Evolutionary conservation across 1,140 invertebrate species (phyloP), one percentile per base, ranked within the genome.

Genomic region (Calycopis cecrops): DNA sequence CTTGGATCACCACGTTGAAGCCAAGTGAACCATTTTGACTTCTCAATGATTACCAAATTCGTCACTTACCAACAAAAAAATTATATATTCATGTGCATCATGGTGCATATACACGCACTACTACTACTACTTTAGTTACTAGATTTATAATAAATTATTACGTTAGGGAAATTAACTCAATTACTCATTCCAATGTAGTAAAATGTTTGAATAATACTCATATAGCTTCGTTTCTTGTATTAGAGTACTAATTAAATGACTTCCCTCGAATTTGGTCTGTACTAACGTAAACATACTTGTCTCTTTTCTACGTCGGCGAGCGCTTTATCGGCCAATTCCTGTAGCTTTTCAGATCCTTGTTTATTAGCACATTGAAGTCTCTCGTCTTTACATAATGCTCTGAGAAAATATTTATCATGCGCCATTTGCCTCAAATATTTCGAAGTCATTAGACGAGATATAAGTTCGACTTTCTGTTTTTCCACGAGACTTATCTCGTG

Each of bases 401-500:
- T 77, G 44, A 86, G 74, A 52, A 86, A 86, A 68, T 82, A 71
- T 67, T 85, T 85, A 64, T 86, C 83, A 52, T 85, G 78, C 18
- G 79, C 79, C 83, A 86, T 86, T 69, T 79, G 73, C 52, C 77
- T 75, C 57, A 86, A 73, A 75, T 85, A 86, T 68, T 83, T 86
- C 14, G 76, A 83, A 33, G 79, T 73, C 80, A 86, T 84, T 66
- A 84, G 57, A 17, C 79, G 76, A 49, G 78, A 79, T 61, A 77
- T 81, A 65, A 75, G 79, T 52, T 77, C 69, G n/a, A 63, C 54
- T 53, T 67, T 77, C 35, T 83, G 79, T 62, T 76, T 77, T 63
- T 84, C 78, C 35, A 73, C 65, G 0, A 69, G 71, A 44, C 79
- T 79, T 53, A 81, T 75, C 69, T 85, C 79, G 71, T 76, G 67